Conservation (phyloP, 2,888 invertebrate species). For the Empis stercorea region DNA sequence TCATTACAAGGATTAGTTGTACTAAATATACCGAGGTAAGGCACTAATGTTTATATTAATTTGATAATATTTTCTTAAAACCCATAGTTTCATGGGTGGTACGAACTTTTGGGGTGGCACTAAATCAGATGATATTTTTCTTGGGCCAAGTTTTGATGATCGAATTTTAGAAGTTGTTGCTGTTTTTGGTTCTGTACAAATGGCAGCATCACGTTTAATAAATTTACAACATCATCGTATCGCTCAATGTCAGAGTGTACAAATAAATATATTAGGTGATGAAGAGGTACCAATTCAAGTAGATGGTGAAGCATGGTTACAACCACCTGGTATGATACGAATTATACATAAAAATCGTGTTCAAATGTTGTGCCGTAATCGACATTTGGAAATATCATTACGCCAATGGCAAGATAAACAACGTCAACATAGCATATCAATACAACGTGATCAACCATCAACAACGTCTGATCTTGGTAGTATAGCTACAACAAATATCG, state of each 20-base stretch:
- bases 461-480: slow-evolving; percentile 24
- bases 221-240: slow-evolving; percentile 95
- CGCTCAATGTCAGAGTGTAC: slow-evolving; percentile 90
- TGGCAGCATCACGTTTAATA: slow-evolving; percentile 90
- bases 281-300: slow-evolving; percentile 92
- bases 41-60: neutral
- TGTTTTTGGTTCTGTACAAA: slow-evolving; percentile 93
- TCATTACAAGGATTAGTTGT: slow-evolving; percentile 95
- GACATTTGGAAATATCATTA: slow-evolving; percentile 79
- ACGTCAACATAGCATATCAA: slow-evolving; percentile 42
- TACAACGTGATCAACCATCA: slow-evolving; percentile 37
- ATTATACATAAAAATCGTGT: slow-evolving; percentile 95
- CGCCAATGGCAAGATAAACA: slow-evolving; percentile 81
- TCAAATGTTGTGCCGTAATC: slow-evolving; percentile 88
- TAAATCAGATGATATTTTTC: slow-evolving; percentile 80
- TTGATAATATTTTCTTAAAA: neutral
- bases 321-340: slow-evolving; percentile 89
- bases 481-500: slow-evolving; percentile 28
- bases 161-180: slow-evolving; percentile 94
- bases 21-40: slow-evolving; percentile 79
- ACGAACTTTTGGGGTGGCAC: slow-evolving; percentile 97
- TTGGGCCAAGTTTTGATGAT: slow-evolving; percentile 92
- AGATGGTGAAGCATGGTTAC: slow-evolving; percentile 97
- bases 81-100: slow-evolving; percentile 96
- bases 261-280: slow-evolving; percentile 87